A percentile compares a stretch with the other conserved stretches of the same genome.
Conservation (phyloP, 2,113 vertebrate genomes). For the Scortum barcoo region DNA sequence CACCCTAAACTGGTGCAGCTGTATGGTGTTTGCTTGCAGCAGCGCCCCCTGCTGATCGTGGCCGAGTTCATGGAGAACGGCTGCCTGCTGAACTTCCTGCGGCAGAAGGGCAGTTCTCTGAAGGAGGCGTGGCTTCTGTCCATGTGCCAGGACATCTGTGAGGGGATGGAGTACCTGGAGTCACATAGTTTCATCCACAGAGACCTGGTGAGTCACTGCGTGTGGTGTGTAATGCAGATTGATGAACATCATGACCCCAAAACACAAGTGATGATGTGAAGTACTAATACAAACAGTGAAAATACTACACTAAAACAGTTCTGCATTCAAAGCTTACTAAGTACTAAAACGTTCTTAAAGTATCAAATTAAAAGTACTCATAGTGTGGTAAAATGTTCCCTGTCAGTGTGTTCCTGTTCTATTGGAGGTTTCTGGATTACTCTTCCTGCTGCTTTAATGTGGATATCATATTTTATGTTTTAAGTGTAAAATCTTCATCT, state of each 20-base stretch:
- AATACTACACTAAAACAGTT: too few species aligned
- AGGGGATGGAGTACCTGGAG: conserved; percentile 92
- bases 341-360: too few species aligned
- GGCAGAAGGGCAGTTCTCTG: conserved; percentile 70
- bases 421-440: neutral
- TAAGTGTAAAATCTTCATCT: too few species aligned
- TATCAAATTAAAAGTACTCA: too few species aligned
- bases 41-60: conserved; percentile 88
- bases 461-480: too few species aligned
- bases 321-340: too few species aligned
- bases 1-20: conserved; percentile 91
- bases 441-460: neutral
- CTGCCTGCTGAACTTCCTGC: conserved; percentile 87
- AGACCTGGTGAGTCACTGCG: conserved; percentile 85
- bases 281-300: too few species aligned
- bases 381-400: too few species aligned
- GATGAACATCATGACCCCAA: neutral
- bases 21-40: conserved; percentile 88
- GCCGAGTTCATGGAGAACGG: conserved; percentile 92
- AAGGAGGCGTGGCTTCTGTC: conserved; percentile 72
- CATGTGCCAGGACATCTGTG: conserved; percentile 88
- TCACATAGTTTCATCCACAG: conserved; percentile 87
- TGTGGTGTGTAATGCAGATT: neutral
- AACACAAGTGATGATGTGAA: too few species aligned
- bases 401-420: too few species aligned